Base-by-base conservation (phyloP, 2,113 vertebrate species). In the Tetrax tetrax region DNA sequence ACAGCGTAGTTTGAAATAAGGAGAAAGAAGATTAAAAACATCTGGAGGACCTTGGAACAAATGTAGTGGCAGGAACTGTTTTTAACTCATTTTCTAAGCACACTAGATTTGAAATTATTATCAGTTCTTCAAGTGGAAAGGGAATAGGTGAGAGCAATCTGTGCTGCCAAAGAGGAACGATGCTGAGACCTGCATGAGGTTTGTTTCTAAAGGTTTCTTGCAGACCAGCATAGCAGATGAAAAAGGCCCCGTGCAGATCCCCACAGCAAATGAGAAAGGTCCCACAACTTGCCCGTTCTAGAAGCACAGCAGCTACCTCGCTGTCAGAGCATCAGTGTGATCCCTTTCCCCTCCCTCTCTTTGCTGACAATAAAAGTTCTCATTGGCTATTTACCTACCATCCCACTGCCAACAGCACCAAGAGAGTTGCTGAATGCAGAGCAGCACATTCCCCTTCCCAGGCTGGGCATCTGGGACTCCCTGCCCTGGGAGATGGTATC, bases 391-490 rank as follows among this genome's bases (percentile, higher is more conserved):
- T 74, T 75, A 35, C 12, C 22, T 92, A 16, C 20, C 12, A 51
- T 16, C 3, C 19, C 15, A 15, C 27, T 50, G n/a, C 11, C 53
- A 83, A 11, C 4, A 56, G 14, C 12, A 28, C 3, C 7, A 54
- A n/a, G 19, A 82, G 1, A 56, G 21, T 27, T 74, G 54, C 74
- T 38, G 35, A 68, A 37, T 33, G 64, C 9, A 84, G 21, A 68
- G 37, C 22, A 71, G 12, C 27, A 64, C 1, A 1, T 25, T 77
- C 3, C 5, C 12, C 6, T 27, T 10, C 2, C n/a, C 48, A 59
- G 28, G 2, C 1, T 64, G 53, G 18, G 48, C 37, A 79, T 10
- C 5, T 3, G 1, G 7, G 28, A 50, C n/a, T 38, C 4, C 4
- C 22, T 63, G 22, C 12, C 14, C 16, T 28, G 45, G 33, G 51